Conservation (phyloP, 2,113 vertebrate genomes). For the Pangasianodon hypophthalmus region DNA sequence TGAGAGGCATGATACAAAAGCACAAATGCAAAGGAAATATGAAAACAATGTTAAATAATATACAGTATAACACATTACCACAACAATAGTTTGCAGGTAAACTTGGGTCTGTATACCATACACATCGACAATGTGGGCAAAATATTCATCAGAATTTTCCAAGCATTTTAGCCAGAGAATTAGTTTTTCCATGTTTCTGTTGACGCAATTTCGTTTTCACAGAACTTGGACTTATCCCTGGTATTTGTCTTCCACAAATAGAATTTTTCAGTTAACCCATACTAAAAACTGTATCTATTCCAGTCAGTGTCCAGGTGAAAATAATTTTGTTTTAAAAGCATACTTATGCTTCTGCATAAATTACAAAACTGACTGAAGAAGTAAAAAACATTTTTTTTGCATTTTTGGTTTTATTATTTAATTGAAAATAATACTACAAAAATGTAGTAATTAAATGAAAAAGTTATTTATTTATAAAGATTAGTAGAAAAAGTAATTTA, state of each 20-base stretch:
- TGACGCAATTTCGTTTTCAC: not conserved
- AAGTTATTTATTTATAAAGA: not conserved
- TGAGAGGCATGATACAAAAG: not conserved
- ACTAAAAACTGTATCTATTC: not conserved
- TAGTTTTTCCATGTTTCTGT: constrained; percentile 7
- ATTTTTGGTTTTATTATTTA: not conserved
- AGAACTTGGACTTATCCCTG: not conserved
- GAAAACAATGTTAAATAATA: not conserved
- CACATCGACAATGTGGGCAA: constrained; percentile 26
- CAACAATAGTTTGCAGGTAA: constrained; percentile 2
- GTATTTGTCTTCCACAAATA: not conserved
- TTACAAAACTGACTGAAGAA: not conserved
- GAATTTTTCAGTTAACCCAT: not conserved
- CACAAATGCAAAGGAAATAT: not conserved
- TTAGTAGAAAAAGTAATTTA: not conserved
- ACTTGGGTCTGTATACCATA: constrained; percentile 17
- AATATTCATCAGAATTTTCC: constrained; percentile 16
- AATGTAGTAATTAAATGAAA: no score
- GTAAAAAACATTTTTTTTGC: not conserved
- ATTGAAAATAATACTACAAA: no score
- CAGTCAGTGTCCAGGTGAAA: not conserved
- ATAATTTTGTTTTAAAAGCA: not conserved
- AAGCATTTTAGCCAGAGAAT: constrained; percentile 4
- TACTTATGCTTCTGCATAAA: not conserved
- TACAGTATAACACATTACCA: not conserved